Conservation (phyloP, 1,140 invertebrate species). For the Lordiphosa clarofinis region DNA sequence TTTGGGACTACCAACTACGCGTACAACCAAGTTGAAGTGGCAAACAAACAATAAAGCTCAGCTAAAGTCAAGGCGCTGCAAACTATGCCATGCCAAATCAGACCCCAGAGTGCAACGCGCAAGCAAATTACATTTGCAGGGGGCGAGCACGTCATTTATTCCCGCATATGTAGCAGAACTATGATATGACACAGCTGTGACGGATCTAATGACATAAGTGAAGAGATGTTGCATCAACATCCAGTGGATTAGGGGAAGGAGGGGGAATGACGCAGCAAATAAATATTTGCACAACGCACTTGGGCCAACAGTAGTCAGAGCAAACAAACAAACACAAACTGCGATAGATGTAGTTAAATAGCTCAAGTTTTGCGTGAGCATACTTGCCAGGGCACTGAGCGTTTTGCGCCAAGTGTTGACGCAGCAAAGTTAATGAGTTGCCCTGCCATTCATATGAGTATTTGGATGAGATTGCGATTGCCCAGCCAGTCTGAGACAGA, state of each 20-base stretch:
- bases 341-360: conserved; percentile 66
- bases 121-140: conserved; percentile 49
- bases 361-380: conserved; percentile 52
- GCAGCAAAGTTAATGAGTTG: conserved; percentile 61
- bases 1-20: conserved; percentile 43
- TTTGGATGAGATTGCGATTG: no score
- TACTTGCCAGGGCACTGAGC: conserved; percentile 39
- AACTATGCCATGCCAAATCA: conserved; percentile 58
- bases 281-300: conserved; percentile 65
- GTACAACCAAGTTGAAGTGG: conserved; percentile 29
- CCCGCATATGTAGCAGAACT: conserved; percentile 35
- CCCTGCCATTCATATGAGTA: conserved; percentile 1
- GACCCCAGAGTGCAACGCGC: conserved; percentile 49
- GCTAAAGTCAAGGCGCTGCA: conserved; percentile 42
- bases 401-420: conserved; percentile 43
- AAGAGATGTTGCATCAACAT: conserved; percentile 29
- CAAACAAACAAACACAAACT: conserved; percentile 27
- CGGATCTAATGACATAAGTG: conserved; percentile 32
- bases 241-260: conserved; percentile 3
- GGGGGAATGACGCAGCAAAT: conserved; percentile 36
- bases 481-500: no score
- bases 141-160: conserved; percentile 21
- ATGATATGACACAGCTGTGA: conserved; percentile 37
- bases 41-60: conserved; percentile 12
- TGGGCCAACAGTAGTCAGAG: conserved; percentile 32